Base-by-base conservation (phyloP, 2,888 invertebrate species). In the Leucania comma region DNA sequence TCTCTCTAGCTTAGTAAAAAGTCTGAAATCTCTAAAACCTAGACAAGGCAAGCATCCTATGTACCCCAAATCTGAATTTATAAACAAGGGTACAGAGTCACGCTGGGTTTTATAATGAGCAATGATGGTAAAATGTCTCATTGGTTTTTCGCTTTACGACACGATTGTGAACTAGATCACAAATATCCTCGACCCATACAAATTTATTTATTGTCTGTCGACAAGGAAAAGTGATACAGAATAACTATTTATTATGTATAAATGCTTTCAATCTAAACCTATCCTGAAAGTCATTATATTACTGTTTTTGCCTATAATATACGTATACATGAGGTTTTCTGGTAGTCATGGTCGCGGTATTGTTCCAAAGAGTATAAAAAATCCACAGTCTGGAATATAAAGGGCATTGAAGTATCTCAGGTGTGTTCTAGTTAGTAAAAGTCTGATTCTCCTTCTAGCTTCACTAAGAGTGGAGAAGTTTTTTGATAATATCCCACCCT, bases 151-250 rank as follows among this genome's bases (percentile, higher is more conserved):
- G 17, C 9, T 38, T 17, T 20, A 54, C 38, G 58, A 24, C 68
- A 29, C 22, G 54, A 22, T 32, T 26, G 24, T 50, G n/a, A 60
- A 50, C 42, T 26, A 60, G 26, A 61, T 54, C 20, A 35, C 12
- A 14, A 53, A 61, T 71, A 51, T 70, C 60, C 60, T 42, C 51
- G 50, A 70, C n/a, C 2, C 42, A 51, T 24, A 24, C n/a, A 26
- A 14, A 51, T 51, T 10, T 10, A n/a, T 24, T 20, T 9, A n/a
- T n/a, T 24, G 8, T 46, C 1, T 54, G 22, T 35, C 5, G 35
- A 38, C 54, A 54, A 72, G 70, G 70, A 72, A 71, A 71, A 72
- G 9, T 63, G 9, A 29, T 1, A 29, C 3, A 24, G 10, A 26
- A 2, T 26, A 6, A 50, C 22, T 17, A n/a, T 53, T 24, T 42